These are phyloP conservation scores for Melanostigma gelatinosum DNA, from an alignment of 2,113 vertebrate species.

Conservation along the genomic window DNA sequence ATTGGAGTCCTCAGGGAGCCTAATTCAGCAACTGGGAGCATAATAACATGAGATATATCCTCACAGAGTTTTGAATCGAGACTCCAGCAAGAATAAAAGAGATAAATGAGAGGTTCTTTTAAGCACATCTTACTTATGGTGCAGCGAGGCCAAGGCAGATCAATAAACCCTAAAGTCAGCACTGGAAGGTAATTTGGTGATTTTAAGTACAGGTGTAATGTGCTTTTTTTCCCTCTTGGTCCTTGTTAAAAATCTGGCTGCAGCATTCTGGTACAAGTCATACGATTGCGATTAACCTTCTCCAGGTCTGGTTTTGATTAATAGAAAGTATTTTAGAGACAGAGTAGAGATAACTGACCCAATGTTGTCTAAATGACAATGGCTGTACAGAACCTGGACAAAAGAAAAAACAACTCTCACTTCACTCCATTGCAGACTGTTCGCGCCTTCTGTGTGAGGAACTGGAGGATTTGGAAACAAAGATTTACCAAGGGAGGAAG, in stretches of 20 bases:
- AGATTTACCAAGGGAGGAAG: slow-evolving; percentile 41
- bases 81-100: not conserved
- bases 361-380: not conserved
- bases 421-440: slow-evolving; percentile 72
- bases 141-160: not conserved
- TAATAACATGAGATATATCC: not conserved
- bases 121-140: not conserved
- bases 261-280: not conserved
- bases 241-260: not conserved
- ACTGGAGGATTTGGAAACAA: slow-evolving; percentile 64
- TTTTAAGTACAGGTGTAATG: not conserved
- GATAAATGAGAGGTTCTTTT: not conserved
- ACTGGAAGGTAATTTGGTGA: not conserved
- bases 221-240: not conserved
- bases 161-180: not conserved
- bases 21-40: not conserved
- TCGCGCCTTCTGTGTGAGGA: slow-evolving; percentile 82
- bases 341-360: not conserved
- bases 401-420: not conserved
- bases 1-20: not conserved
- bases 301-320: not conserved
- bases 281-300: not conserved
- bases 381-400: not conserved
- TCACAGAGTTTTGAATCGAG: not conserved
- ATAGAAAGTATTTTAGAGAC: not conserved